Percentiles rank a stretch among this genome's conserved stretches.
Evolutionary conservation across 2,888 invertebrate species (phyloP).

Genomic region (Agonopterix heracliana): DNA sequence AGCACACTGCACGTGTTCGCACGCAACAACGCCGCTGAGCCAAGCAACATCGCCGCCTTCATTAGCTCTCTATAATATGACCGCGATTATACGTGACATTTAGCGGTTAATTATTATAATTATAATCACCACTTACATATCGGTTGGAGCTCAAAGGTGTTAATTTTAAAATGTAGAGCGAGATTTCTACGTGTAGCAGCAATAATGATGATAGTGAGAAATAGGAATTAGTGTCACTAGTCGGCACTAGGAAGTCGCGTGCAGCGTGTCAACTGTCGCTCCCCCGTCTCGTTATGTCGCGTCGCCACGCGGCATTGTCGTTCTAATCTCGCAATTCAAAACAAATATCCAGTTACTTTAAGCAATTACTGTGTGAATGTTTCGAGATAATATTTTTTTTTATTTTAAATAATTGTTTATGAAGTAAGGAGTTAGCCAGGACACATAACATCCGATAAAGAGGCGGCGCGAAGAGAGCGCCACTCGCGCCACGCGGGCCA

Average conservation of each 20-base stretch:
- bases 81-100: slow-evolving; percentile 24
- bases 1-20: slow-evolving; percentile 27
- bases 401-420: too few species aligned
- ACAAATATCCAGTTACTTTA: slow-evolving; percentile 48
- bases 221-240: slow-evolving; percentile 22
- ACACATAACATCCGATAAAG: too few species aligned
- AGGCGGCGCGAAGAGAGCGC: background rate
- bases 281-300: slow-evolving; percentile 59
- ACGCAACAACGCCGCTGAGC: slow-evolving; percentile 34
- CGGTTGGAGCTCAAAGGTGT: slow-evolving; percentile 3
- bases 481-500: slow-evolving; percentile 39
- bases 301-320: slow-evolving; percentile 20
- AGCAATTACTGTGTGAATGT: slow-evolving; percentile 25
- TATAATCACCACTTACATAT: slow-evolving; percentile 4
- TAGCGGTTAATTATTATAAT: slow-evolving; percentile 13
- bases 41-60: slow-evolving; percentile 27
- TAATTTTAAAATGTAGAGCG: slow-evolving; percentile 2
- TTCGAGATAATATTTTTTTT: slow-evolving; percentile 15
- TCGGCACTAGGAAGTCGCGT: slow-evolving; percentile 27
- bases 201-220: slow-evolving; percentile 3
- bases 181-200: slow-evolving; percentile 1
- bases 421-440: too few species aligned
- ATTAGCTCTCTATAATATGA: slow-evolving; percentile 23
- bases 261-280: slow-evolving; percentile 57
- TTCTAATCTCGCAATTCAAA: slow-evolving; percentile 46